Percentiles rank a stretch among this genome's conserved stretches.
Evolutionary conservation across 2,113 vertebrate genomes (phyloP).

Genomic region (Dryoscopus gambensis): DNA sequence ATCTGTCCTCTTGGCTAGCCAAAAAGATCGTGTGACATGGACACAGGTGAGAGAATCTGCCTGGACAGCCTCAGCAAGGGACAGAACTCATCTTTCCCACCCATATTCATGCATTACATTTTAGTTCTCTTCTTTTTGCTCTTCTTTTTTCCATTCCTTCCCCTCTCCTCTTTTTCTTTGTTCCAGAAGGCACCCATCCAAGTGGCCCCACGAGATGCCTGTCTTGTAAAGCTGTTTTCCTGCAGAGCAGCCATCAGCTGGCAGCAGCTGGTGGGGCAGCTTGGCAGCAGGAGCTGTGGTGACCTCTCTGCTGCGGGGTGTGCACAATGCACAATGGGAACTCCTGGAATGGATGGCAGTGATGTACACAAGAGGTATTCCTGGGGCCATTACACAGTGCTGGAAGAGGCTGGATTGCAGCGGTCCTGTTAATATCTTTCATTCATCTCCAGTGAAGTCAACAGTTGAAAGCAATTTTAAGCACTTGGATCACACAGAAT

Average conservation of each 20-base stretch:
- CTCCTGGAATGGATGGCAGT: not conserved
- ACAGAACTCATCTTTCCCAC: not conserved
- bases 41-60: not conserved
- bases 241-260: not conserved
- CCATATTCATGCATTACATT: accelerated
- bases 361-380: not conserved
- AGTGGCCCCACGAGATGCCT: not conserved
- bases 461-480: slow-evolving; percentile 38
- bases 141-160: not conserved
- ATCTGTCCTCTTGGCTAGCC: not conserved
- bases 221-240: not conserved
- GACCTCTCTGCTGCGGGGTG: not conserved
- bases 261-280: not conserved
- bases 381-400: not conserved
- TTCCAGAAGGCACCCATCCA: not conserved
- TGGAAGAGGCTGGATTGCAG: not conserved
- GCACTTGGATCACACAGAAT: slow-evolving; percentile 31
- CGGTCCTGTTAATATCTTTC: not conserved
- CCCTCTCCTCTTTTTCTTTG: not conserved
- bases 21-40: not conserved
- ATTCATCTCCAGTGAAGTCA: slow-evolving; percentile 33
- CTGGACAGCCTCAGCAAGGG: not conserved
- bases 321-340: not conserved
- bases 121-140: not conserved
- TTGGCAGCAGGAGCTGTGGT: not conserved